Evolutionary conservation across 1,140 invertebrate species (phyloP), one percentile per base, ranked within the genome.

Genomic region (Drosophila grimshawi): DNA sequence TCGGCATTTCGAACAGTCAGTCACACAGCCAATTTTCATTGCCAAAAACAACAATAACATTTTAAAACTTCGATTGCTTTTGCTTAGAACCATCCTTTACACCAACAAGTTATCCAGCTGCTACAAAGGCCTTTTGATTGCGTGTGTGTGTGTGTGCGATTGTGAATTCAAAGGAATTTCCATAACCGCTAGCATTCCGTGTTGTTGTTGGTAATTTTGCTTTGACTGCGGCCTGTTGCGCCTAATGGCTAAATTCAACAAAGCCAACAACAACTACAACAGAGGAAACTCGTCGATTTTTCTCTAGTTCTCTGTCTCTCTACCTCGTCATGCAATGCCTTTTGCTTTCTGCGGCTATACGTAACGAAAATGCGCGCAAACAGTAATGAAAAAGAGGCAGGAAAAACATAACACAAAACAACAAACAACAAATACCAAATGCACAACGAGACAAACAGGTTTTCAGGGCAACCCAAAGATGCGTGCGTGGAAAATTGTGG

Each of bases 151-250:
- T 55, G 51, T 35, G 32, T 48, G 64, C 59, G 49, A 76, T 11
- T 37, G 60, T 69, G 33, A 67, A 69, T 78, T 83, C 85, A 83
- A 89, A 89, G 85, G 85, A 89, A 89, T 89, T 89, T 89, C 81
- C 78, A 89, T 89, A 89, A 89, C 85, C 85, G 85, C 85, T 89
- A 89, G 86, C 85, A 89, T 89, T 90, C 80, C 83, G 69, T 70
- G 57, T 46, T 48, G 19, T 35, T 71, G 8, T 45, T 51, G 49
- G 27, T 59, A 46, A 49, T 51, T 57, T 60, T 69, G 33, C 75
- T 65, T 65, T 27, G 62, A 65, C 51, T 62, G 71, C 29, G 53
- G 55, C 64, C 56, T 72, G 46, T 52, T 76, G 59, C 48, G 67
- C 66, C 83, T 86, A 86, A 86, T 86, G 72, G 80, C 80, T 71